Evolutionary conservation across 2,888 invertebrate species (phyloP).

Genomic region (Hydropsyche betteni): DNA sequence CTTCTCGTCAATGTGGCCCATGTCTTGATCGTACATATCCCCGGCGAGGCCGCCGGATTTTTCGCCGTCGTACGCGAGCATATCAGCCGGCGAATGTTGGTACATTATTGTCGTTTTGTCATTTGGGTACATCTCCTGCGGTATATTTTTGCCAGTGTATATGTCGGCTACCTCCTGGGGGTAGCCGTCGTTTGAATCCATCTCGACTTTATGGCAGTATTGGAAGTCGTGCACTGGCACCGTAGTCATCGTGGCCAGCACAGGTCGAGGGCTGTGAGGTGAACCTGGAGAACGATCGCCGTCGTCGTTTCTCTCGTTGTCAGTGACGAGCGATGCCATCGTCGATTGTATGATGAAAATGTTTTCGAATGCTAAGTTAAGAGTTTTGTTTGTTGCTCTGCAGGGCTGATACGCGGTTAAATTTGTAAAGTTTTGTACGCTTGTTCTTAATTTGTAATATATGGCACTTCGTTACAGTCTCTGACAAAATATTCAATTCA

Average conservation of each 20-base stretch:
- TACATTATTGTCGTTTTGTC: conserved; percentile 68
- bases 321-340: conserved; percentile 54
- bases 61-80: conserved; percentile 56
- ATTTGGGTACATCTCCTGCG: conserved; percentile 64
- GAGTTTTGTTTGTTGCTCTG: conserved; percentile 14
- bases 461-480: conserved; percentile 52
- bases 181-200: conserved; percentile 70
- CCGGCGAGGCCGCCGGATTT: conserved; percentile 60
- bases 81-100: conserved; percentile 61
- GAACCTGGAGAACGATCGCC: conserved; percentile 61
- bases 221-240: conserved; percentile 81
- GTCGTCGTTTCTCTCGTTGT: conserved; percentile 48
- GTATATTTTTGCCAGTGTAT: conserved; percentile 68
- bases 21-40: conserved; percentile 63
- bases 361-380: neutral
- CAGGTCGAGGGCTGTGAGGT: conserved; percentile 75
- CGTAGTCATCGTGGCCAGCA: conserved; percentile 88
- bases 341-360: conserved; percentile 8
- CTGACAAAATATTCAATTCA: neutral
- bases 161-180: conserved; percentile 66
- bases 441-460: conserved; percentile 15
- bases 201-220: conserved; percentile 69
- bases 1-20: conserved; percentile 71
- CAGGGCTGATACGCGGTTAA: neutral
- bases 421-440: conserved; percentile 2